Evolutionary conservation across 2,113 vertebrate species (phyloP).

Genomic region (Halichoerus grypus): DNA sequence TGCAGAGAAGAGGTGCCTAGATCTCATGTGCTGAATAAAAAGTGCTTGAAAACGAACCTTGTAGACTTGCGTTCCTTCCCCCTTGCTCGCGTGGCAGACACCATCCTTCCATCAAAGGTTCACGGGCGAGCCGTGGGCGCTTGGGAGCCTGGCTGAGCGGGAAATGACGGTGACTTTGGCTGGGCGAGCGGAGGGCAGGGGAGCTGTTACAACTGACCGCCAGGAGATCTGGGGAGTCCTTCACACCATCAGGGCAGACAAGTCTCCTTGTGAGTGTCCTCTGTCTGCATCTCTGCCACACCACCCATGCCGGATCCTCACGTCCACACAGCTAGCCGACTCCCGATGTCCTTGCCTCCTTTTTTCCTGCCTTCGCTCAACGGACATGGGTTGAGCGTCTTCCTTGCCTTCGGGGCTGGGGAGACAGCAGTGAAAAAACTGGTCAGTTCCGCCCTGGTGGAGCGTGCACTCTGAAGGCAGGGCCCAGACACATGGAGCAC

Average conservation of each 20-base stretch:
- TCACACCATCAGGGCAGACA: background rate
- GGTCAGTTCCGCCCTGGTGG: background rate
- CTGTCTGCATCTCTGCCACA: background rate
- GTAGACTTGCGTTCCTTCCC: background rate
- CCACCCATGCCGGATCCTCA: background rate
- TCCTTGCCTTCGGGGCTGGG: background rate
- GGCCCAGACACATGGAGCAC: background rate
- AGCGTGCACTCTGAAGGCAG: background rate
- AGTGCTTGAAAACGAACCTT: conserved; percentile 11
- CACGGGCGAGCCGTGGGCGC: background rate
- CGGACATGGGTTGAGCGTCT: background rate
- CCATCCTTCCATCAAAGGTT: background rate
- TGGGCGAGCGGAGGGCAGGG: background rate
- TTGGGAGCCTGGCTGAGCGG: background rate
- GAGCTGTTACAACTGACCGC: background rate
- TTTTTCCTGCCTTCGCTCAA: background rate
- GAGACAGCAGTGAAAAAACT: background rate
- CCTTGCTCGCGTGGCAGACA: background rate
- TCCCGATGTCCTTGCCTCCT: background rate
- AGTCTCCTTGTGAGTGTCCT: background rate
- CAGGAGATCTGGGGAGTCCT: background rate
- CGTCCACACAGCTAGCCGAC: background rate
- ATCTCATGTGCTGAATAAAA: background rate
- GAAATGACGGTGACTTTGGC: conserved; percentile 4
- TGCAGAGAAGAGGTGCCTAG: background rate